phyloP scores from a whole-genome alignment of 2,113 vertebrate species.

The Electrona antarctica region DNA sequence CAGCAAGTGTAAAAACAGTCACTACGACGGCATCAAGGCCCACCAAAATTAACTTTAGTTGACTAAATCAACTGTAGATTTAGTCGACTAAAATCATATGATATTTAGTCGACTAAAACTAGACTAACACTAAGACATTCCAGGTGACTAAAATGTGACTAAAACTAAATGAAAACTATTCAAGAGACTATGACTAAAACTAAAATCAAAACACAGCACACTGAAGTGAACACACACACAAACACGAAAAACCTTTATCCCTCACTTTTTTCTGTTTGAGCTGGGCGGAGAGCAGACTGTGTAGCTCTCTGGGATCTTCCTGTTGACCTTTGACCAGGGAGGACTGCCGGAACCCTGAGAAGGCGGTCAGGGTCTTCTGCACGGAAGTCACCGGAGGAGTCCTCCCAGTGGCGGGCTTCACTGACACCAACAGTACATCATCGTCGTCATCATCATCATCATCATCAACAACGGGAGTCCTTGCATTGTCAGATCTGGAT shows the following conservation, averaged over 20 bases:
- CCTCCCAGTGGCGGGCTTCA: conserved; percentile 59
- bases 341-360: conserved; percentile 62
- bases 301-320: conserved; percentile 62
- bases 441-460: conserved; percentile 45
- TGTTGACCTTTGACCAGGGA: conserved; percentile 32
- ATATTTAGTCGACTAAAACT: too few relatives aligned
- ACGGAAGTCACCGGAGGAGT: conserved; percentile 41
- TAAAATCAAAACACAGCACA: too few relatives aligned
- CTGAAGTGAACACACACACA: background rate
- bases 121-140: too few relatives aligned
- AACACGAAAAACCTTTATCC: background rate
- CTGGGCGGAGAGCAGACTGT: conserved; percentile 76
- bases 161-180: too few relatives aligned
- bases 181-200: too few relatives aligned
- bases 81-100: too few relatives aligned
- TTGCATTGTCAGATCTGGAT: background rate
- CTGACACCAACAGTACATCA: conserved; percentile 62
- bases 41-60: too few relatives aligned
- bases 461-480: background rate
- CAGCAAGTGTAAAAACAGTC: too few relatives aligned
- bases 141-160: too few relatives aligned
- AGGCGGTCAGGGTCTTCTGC: conserved; percentile 72
- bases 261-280: conserved; percentile 91
- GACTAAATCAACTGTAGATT: too few relatives aligned
- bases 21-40: too few relatives aligned